Base-by-base conservation (phyloP, 2,888 invertebrate species). In the Sicus ferrugineus region DNA sequence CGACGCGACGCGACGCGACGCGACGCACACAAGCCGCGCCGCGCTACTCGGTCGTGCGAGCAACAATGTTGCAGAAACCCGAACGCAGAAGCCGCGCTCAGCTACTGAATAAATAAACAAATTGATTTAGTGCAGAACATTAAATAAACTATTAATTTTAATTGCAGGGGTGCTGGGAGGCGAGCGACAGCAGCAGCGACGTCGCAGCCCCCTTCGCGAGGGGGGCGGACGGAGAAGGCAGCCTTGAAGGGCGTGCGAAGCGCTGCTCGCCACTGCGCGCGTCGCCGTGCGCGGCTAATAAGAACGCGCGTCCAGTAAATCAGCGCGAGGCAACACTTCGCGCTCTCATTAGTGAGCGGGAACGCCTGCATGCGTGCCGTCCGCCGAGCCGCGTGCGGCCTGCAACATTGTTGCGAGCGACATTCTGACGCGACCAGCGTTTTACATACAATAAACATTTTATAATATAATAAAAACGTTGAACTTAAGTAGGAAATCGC, bases 381-480 rank as follows among this genome's bases (percentile, higher is more conserved):
- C 9, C 34, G 2, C 16, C 42, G 42, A 4, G 5, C 11, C 42
- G 5, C 4, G 14, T 3, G 16, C 14, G 14, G 42, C 42, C 34
- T 21, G 64, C 64, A 64, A 64, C 64, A 64, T 21, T 64, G 64
- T 64, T 64, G 64, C 64, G 9, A 19, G 21, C 50, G 50, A 50
- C 31, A 48, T 48, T 64, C 30, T 16, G 21, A 1, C 3, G 26
- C 42, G 14, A 46, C 26, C 62, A 23, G 42, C 46, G 62, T 52
- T 54, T 65, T 65, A 48, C 48, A 65, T 65, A 31, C 38, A 34
- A 66, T 66, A 66, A 59, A 58, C 48, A 50, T 59, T 38, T 67
- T 67, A 67, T 59, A 67, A 67, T 67, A 67, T 67, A 67, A 67
- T 67, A 67, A 67, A 65, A 67, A 59, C 46, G 66, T 56, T 54